These are phyloP conservation scores for Jaculus jaculus DNA, from an alignment of 2,113 vertebrate genomes.

Conservation along the genomic window DNA sequence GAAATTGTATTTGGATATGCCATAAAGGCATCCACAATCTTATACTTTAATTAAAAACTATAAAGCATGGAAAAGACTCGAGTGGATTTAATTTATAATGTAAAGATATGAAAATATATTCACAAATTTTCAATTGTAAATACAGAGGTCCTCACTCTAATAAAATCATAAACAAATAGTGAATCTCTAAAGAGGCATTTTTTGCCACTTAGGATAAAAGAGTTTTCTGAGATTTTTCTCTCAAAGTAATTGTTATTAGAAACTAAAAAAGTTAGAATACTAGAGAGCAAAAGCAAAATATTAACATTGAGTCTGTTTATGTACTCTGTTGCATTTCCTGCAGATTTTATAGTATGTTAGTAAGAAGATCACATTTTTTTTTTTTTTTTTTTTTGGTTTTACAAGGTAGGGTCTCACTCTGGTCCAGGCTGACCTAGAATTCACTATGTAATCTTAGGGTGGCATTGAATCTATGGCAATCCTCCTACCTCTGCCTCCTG, in stretches of 20 bases:
- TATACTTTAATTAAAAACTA: background rate
- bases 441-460: too few relatives aligned
- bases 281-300: slow-evolving; percentile 13
- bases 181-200: background rate
- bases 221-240: slow-evolving; percentile 21
- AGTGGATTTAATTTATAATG: background rate
- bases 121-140: slow-evolving; percentile 47
- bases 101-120: background rate
- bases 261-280: background rate
- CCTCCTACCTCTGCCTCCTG: too few relatives aligned
- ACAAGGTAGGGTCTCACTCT: too few relatives aligned
- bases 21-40: background rate
- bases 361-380: background rate
- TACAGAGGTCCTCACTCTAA: background rate
- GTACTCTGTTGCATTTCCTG: slow-evolving; percentile 3
- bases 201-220: background rate
- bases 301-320: background rate
- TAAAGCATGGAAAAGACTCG: background rate
- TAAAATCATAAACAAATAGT: background rate
- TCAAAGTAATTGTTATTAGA: background rate
- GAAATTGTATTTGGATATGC: background rate
- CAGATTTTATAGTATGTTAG: background rate
- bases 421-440: too few relatives aligned
- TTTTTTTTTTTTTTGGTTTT: too few relatives aligned
- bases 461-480: too few relatives aligned